Percentiles rank a stretch among this genome's conserved stretches.
Conservation (phyloP, 1,140 invertebrate genomes). For the Drusus annulatus region DNA sequence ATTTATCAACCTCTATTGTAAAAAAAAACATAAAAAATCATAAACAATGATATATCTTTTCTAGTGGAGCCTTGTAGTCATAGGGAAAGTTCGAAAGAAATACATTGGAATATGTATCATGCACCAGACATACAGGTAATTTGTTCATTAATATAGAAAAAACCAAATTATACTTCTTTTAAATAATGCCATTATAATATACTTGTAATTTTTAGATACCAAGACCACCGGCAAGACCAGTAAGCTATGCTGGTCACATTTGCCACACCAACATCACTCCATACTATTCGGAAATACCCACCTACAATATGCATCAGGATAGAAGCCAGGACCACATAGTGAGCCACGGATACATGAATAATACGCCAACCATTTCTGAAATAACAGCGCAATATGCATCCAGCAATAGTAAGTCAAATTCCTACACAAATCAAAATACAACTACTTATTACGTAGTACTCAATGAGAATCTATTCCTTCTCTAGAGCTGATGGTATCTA, state of each 20-base stretch:
- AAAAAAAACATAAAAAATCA: slow-evolving; percentile 1
- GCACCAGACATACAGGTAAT: slow-evolving; percentile 50
- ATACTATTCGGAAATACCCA: slow-evolving; percentile 41
- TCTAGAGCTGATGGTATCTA: too few species aligned
- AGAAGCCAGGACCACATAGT: slow-evolving; percentile 52
- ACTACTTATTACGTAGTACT: too few species aligned
- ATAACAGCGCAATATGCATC: slow-evolving; percentile 73
- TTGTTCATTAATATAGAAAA: background rate
- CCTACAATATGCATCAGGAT: slow-evolving; percentile 48
- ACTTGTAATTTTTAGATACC: slow-evolving; percentile 14
- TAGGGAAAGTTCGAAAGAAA: slow-evolving; percentile 51
- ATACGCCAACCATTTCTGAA: slow-evolving; percentile 60
- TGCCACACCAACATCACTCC: slow-evolving; percentile 45
- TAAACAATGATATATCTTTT: slow-evolving; percentile 14
- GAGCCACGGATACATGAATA: slow-evolving; percentile 56
- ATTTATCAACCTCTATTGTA: too few species aligned
- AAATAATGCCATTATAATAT: background rate
- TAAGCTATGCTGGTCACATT: slow-evolving; percentile 57
- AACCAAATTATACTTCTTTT: background rate
- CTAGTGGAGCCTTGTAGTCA: slow-evolving; percentile 53
- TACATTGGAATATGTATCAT: slow-evolving; percentile 58
- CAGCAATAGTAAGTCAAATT: slow-evolving; percentile 73
- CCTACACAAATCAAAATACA: too few species aligned
- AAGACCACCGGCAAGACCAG: slow-evolving; percentile 37
- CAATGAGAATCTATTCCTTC: too few species aligned